phyloP scores from a whole-genome alignment of 2,888 invertebrate genomes.

The Caenorhabditis sinica region DNA sequence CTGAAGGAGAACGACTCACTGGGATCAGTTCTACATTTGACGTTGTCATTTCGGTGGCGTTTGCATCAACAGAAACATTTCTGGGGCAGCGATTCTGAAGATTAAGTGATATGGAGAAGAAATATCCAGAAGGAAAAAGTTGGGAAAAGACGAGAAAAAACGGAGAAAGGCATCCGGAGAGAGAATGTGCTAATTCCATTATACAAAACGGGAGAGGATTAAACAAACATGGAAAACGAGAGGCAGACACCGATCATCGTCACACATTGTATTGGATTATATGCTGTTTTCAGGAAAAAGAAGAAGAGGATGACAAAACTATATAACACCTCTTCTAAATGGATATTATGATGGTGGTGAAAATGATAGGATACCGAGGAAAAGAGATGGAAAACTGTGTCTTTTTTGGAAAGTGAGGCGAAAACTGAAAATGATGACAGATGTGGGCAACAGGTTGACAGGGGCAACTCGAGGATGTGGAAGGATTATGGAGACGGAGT shows the following conservation, averaged over 20 bases:
- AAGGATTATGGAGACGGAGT: too few species aligned
- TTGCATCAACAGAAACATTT: conserved; percentile 22
- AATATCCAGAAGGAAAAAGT: neutral
- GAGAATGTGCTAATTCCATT: conserved; percentile 62
- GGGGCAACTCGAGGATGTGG: neutral
- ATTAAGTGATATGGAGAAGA: neutral
- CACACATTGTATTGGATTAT: conserved; percentile 51
- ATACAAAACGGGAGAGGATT: conserved; percentile 57
- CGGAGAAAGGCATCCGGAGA: conserved; percentile 7
- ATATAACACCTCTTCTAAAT: conserved; percentile 30
- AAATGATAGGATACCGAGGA: neutral
- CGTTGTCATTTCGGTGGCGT: conserved; percentile 48
- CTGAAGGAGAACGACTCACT: conserved; percentile 48
- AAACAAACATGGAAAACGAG: conserved; percentile 54
- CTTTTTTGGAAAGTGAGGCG: neutral
- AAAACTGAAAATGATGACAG: conserved; percentile 15
- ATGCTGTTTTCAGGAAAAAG: conserved; percentile 24
- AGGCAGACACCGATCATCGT: conserved; percentile 42
- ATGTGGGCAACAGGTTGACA: conserved; percentile 8
- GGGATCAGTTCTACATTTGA: conserved; percentile 63
- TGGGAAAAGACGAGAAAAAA: neutral
- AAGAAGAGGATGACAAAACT: conserved; percentile 25
- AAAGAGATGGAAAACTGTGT: neutral
- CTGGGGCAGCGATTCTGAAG: conserved; percentile 26
- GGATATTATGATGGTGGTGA: neutral